Conservation (phyloP, 2,888 invertebrate genomes). For the Orthonychiurus folsomi region DNA sequence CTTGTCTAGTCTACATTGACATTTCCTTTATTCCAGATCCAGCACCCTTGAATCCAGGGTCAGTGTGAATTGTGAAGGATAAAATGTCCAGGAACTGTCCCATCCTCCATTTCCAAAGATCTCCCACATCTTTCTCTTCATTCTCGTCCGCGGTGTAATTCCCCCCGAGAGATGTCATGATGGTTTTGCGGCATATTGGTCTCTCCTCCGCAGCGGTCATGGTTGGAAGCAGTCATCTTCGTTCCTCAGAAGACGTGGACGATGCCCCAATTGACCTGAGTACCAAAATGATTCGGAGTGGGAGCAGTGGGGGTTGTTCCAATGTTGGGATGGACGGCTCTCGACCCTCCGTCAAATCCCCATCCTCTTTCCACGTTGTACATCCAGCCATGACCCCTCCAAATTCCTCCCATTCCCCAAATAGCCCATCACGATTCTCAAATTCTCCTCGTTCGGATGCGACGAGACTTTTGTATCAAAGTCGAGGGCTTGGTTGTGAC, state of each 20-base stretch:
- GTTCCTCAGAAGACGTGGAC: conserved; percentile 25
- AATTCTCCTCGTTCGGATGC: not conserved
- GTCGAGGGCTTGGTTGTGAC: conserved; percentile 9
- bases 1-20: too few relatives aligned
- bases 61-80: too few relatives aligned
- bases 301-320: not conserved
- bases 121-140: too few relatives aligned
- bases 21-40: too few relatives aligned
- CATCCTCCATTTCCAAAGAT: too few relatives aligned
- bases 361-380: conserved; percentile 20
- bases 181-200: conserved; percentile 40
- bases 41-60: too few relatives aligned
- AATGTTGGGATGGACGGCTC: conserved; percentile 20
- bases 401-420: conserved; percentile 11
- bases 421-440: conserved; percentile 3
- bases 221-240: too few relatives aligned
- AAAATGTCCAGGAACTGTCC: too few relatives aligned
- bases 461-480: not conserved
- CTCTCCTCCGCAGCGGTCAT: conserved; percentile 26
- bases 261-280: conserved; percentile 39
- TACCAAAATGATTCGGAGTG: conserved; percentile 33
- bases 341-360: not conserved
- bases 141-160: too few relatives aligned
- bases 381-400: conserved; percentile 19
- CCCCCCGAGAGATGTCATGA: conserved; percentile 41